Evolutionary conservation across 2,113 vertebrate species (phyloP).

Genomic region (Ploceus nigricollis): DNA sequence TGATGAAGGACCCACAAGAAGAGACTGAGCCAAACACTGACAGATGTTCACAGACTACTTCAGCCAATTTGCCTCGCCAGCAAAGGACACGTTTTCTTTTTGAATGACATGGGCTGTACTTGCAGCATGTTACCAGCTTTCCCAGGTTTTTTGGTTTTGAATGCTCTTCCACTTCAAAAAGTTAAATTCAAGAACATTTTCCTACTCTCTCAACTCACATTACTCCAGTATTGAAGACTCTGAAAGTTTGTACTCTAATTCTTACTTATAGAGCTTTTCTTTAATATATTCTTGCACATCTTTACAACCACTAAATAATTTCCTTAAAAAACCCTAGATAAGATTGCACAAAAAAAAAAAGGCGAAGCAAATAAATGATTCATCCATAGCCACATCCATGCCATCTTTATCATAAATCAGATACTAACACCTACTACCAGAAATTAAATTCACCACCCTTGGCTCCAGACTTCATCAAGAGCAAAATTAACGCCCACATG

Average conservation of each 20-base stretch:
- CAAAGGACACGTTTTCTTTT: background rate
- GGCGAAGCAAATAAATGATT: background rate
- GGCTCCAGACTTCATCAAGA: background rate
- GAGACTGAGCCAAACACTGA: background rate
- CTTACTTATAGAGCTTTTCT: background rate
- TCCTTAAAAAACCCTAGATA: background rate
- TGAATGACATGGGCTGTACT: background rate
- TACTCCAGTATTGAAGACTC: background rate
- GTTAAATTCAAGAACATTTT: background rate
- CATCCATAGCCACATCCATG: background rate
- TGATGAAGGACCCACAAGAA: background rate
- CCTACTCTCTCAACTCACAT: background rate
- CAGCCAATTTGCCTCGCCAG: background rate
- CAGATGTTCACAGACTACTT: background rate
- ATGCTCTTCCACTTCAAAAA: background rate
- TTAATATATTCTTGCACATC: background rate
- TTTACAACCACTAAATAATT: background rate
- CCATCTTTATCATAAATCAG: background rate
- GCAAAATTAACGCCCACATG: background rate
- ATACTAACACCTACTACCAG: background rate
- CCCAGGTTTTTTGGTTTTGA: background rate
- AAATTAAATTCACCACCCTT: background rate
- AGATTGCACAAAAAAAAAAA: background rate
- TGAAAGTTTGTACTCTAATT: background rate
- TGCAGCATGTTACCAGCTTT: background rate